Percentiles rank a stretch among this genome's conserved stretches.
These are phyloP conservation scores for Disparrhopalites patrizii DNA, from an alignment of 2,888 invertebrate genomes.

Conservation along the genomic window DNA sequence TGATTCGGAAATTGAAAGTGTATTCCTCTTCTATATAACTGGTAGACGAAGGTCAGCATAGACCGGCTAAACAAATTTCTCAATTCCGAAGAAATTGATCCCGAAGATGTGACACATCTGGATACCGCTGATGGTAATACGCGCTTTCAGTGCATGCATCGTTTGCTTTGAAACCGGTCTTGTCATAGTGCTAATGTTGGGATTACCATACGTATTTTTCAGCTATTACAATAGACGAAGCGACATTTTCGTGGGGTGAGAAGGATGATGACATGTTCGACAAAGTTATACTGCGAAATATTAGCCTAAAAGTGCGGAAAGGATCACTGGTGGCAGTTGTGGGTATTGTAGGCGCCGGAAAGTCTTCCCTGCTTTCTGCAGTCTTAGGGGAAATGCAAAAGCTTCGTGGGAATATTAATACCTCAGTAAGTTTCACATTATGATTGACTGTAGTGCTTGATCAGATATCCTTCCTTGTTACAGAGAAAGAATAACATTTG, in stretches of 20 bases:
- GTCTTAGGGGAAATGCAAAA: slow-evolving; percentile 54
- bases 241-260: slow-evolving; percentile 80
- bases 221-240: slow-evolving; percentile 79
- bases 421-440: background rate
- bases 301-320: slow-evolving; percentile 63
- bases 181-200: too few relatives aligned
- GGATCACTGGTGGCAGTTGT: slow-evolving; percentile 76
- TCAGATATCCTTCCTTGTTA: background rate
- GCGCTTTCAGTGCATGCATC: too few relatives aligned
- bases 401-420: slow-evolving; percentile 20
- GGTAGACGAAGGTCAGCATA: too few relatives aligned
- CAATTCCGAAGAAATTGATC: too few relatives aligned
- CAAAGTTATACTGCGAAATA: slow-evolving; percentile 55
- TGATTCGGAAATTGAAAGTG: too few relatives aligned
- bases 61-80: too few relatives aligned
- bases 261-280: slow-evolving; percentile 41
- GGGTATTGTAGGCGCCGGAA: slow-evolving; percentile 82
- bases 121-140: too few relatives aligned
- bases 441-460: background rate
- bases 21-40: too few relatives aligned
- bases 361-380: slow-evolving; percentile 59
- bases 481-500: background rate
- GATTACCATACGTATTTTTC: too few relatives aligned
- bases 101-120: too few relatives aligned
- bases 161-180: too few relatives aligned